phyloP scores from a whole-genome alignment of 2,888 invertebrate species.

The Pachycephus smyrnensis region DNA sequence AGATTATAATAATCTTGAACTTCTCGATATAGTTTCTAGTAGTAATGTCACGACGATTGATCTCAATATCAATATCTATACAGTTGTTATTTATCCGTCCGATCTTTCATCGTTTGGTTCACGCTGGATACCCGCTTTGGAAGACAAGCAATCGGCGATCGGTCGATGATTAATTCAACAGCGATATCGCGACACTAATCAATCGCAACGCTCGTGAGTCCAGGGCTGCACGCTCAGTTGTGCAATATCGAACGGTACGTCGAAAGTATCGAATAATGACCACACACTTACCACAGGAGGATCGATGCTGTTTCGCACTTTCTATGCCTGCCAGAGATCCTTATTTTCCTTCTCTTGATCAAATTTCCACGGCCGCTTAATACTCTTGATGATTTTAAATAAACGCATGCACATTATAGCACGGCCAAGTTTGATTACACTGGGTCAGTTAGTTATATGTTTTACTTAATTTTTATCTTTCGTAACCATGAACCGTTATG shows the following conservation, averaged over 20 bases:
- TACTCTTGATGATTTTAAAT: neutral
- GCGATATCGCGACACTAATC: neutral
- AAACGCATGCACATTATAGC: neutral
- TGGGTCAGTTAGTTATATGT: neutral
- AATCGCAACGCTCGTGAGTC: neutral
- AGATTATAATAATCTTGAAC: neutral
- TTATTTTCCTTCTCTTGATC: neutral
- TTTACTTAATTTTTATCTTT: neutral
- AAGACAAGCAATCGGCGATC: neutral
- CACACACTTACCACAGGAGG: neutral
- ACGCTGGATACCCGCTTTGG: neutral
- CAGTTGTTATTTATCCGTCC: too few species aligned
- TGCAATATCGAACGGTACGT: slow-evolving; percentile 1
- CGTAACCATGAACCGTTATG: neutral
- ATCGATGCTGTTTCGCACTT: neutral
- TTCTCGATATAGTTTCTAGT: neutral
- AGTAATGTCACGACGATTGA: neutral
- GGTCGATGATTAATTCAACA: neutral
- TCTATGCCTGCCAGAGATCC: neutral
- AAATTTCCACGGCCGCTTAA: neutral
- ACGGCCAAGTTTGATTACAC: neutral
- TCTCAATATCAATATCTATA: neutral
- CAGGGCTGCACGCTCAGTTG: neutral
- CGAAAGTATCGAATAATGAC: slow-evolving; percentile 10
- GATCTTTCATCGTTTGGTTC: too few species aligned